Percentiles rank a stretch among this genome's conserved stretches.
These are phyloP conservation scores for Caenorhabditis sp. DNA, from an alignment of 2,888 invertebrate species.

Conservation along the genomic window DNA sequence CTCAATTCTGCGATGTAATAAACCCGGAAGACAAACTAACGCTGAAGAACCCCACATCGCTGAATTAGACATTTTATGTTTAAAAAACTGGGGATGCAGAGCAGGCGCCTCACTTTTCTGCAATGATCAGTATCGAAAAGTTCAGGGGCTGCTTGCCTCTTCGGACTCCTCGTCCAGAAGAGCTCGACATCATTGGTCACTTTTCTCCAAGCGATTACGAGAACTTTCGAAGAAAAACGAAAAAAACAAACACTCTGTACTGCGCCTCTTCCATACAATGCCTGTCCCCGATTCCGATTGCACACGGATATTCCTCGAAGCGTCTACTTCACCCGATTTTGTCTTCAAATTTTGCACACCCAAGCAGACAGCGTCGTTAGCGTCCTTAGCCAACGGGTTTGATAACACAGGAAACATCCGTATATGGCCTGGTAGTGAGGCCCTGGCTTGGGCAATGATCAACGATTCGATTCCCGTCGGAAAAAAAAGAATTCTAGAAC, in stretches of 20 bases:
- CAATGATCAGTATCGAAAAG: too few relatives aligned
- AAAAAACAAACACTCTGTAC: neutral
- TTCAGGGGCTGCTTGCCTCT: too few relatives aligned
- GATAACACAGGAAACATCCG: slow-evolving; percentile 69
- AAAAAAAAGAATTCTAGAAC: slow-evolving; percentile 49
- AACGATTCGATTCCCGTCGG: neutral
- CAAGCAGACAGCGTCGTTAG: neutral
- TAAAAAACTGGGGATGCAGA: too few relatives aligned
- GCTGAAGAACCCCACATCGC: too few relatives aligned
- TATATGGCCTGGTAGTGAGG: slow-evolving; percentile 69
- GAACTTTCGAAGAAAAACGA: slow-evolving; percentile 2
- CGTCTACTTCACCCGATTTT: too few relatives aligned
- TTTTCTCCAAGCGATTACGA: slow-evolving; percentile 50
- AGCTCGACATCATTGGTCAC: slow-evolving; percentile 59
- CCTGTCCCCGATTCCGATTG: neutral
- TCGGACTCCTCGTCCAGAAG: slow-evolving; percentile 34
- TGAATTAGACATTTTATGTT: too few relatives aligned
- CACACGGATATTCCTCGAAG: too few relatives aligned
- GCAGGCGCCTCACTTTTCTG: too few relatives aligned
- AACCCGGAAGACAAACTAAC: too few relatives aligned
- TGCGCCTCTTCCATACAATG: neutral
- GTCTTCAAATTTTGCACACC: slow-evolving; percentile 13
- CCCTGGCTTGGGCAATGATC: slow-evolving; percentile 42
- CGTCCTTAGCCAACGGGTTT: slow-evolving; percentile 45
- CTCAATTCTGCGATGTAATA: too few relatives aligned